Conservation (phyloP, 1,140 invertebrate species). For the Ceratosolen fusciceps region DNA sequence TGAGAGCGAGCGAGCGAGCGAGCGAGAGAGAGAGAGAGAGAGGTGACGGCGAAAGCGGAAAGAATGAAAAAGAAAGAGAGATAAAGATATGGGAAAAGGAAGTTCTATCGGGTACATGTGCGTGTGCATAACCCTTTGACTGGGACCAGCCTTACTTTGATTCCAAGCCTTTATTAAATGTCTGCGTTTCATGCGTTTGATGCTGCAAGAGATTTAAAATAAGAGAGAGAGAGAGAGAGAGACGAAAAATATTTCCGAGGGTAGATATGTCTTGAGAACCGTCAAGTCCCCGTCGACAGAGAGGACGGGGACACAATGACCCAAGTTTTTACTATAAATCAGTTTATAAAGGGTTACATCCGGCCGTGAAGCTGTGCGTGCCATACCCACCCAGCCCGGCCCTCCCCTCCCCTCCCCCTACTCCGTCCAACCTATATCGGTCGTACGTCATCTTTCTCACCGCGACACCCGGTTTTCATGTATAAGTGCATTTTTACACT, state of each 20-base stretch:
- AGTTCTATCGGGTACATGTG: slow-evolving; percentile 4
- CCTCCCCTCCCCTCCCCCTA: too few species aligned
- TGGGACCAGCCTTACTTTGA: background rate
- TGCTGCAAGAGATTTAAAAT: background rate
- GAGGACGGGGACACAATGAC: slow-evolving; percentile 23
- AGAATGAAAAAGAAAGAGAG: background rate
- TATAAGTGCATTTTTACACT: slow-evolving; percentile 34
- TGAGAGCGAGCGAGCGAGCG: slow-evolving; percentile 1
- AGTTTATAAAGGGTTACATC: slow-evolving; percentile 41
- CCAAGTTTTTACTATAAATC: slow-evolving; percentile 39
- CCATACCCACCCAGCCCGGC: background rate
- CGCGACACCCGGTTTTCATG: slow-evolving; percentile 25
- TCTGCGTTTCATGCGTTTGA: background rate
- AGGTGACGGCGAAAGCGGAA: background rate
- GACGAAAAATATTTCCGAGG: background rate
- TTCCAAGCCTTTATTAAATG: background rate
- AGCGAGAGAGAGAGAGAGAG: slow-evolving; percentile 5
- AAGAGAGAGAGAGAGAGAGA: slow-evolving; percentile 1
- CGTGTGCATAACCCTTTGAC: slow-evolving; percentile 32
- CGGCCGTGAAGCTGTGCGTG: background rate
- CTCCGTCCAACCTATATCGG: too few species aligned
- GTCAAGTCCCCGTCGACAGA: background rate
- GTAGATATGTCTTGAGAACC: slow-evolving; percentile 33
- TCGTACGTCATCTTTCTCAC: slow-evolving; percentile 12
- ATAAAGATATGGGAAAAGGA: slow-evolving; percentile 8